Conservation (phyloP, 2,888 invertebrate species). For the Lasioglossum lativentre region DNA sequence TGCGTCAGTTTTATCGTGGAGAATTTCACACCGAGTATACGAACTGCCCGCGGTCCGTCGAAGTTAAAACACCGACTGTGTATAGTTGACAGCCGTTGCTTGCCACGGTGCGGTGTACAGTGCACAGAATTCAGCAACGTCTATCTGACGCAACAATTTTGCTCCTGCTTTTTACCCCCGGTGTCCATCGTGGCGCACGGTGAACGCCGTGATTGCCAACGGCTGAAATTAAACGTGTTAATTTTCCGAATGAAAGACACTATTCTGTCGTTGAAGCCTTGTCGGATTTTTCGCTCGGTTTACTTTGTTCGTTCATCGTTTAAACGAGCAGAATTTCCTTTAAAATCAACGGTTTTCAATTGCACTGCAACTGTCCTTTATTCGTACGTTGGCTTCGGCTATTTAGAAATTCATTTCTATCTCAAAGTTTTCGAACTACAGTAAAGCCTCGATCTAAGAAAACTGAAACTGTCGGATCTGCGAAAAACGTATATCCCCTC, state of each 20-base stretch:
- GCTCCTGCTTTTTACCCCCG: not conserved
- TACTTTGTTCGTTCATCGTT: not conserved
- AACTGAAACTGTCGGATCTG: too few species aligned
- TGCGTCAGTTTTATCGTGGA: slow-evolving; percentile 3
- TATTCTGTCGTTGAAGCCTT: slow-evolving; percentile 5
- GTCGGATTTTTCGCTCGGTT: slow-evolving; percentile 21
- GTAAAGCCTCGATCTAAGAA: too few species aligned
- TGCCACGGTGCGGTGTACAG: not conserved
- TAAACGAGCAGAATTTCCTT: not conserved
- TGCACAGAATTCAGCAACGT: not conserved
- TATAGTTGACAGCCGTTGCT: slow-evolving; percentile 27
- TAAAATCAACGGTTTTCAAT: not conserved
- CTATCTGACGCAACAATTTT: slow-evolving; percentile 17
- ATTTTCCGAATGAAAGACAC: slow-evolving; percentile 21
- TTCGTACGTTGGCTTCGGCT: not conserved
- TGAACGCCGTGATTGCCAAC: not conserved
- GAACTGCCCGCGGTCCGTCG: not conserved
- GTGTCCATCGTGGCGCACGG: not conserved
- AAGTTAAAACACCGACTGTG: slow-evolving; percentile 14
- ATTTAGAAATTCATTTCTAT: not conserved
- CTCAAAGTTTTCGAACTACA: not conserved
- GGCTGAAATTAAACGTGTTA: slow-evolving; percentile 21
- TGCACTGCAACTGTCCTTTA: not conserved
- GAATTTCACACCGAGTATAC: not conserved
- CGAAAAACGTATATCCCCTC: too few species aligned